Evolutionary conservation across 2,113 vertebrate species (phyloP).

Genomic region (Dunckerocampus dactyliophorus): DNA sequence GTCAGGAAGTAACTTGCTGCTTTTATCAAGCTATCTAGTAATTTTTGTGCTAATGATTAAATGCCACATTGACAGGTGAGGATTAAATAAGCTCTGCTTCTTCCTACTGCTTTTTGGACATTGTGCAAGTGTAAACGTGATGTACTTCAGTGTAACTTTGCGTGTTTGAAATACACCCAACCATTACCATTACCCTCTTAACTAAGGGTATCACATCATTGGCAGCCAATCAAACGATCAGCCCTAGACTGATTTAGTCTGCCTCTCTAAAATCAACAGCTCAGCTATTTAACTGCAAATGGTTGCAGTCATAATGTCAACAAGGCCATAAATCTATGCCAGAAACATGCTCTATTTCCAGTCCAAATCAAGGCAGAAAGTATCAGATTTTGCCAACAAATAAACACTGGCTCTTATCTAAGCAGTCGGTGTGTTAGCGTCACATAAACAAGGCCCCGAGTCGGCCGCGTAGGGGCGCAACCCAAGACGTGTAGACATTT

Average conservation of each 20-base stretch:
- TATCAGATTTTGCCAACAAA: conserved; percentile 41
- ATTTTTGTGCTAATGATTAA: too few relatives aligned
- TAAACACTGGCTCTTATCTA: conserved; percentile 47
- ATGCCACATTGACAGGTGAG: too few relatives aligned
- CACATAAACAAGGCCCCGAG: conserved; percentile 27
- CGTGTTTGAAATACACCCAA: conserved; percentile 32
- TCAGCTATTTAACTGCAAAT: conserved; percentile 22
- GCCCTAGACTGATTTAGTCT: conserved; percentile 13
- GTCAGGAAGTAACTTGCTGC: too few relatives aligned
- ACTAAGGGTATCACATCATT: not conserved
- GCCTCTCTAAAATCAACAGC: conserved; percentile 12
- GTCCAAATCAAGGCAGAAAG: conserved; percentile 20
- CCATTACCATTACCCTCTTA: conserved; percentile 1
- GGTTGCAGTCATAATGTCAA: conserved; percentile 38
- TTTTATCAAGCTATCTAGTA: too few relatives aligned
- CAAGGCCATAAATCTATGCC: conserved; percentile 20
- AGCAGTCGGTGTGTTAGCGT: conserved; percentile 33
- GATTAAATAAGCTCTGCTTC: too few relatives aligned
- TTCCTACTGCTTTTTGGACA: too few relatives aligned
- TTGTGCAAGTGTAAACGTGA: too few relatives aligned
- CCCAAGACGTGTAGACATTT: conserved; percentile 31
- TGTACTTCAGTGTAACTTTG: too few relatives aligned
- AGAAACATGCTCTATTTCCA: conserved; percentile 33
- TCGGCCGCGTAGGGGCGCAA: conserved; percentile 21
- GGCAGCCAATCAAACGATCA: conserved; percentile 1